Evolutionary conservation across 2,888 invertebrate species (phyloP), one percentile per base, ranked within the genome.

Genomic region (Eristalis pertinax): DNA sequence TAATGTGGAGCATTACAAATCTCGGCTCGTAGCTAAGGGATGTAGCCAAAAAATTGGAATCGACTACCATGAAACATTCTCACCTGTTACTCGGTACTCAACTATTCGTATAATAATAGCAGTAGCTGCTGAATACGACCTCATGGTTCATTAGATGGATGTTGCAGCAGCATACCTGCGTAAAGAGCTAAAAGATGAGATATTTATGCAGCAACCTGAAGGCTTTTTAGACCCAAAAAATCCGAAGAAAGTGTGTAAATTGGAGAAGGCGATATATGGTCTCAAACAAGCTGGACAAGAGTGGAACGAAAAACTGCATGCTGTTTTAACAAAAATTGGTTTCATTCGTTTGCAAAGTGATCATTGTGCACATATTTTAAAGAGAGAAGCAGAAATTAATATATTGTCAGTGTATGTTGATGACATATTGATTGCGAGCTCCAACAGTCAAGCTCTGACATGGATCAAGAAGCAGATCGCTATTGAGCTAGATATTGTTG

Each of bases 251-350:
- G 85, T 89, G 8, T 88, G 86, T 38, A 86, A 77, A 67, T 58
- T 89, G 10, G 63, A 64, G 2, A 88, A 86, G 62, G 67, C 76
- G 38, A 29, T 89, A 10, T 89, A 89, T 73, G 89, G 89, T 1
- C 56, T 89, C 2, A 89, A 89, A 41, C 86, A 89, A 69, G 73
- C 87, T 22, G 69, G 79, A 38, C 70, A 85, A n/a, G 60, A 70
- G n/a, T 88, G 88, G 88, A 84, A 84, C 50, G 11, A 75, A 41
- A 69, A 58, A 13, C 38, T 88, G 15, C 68, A 76, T 56, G 13
- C 43, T 22, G 72, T 50, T n/a, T 72, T 83, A 24, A 60, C 13
- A 13, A 43, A 69, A 22, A 24, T 64, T 2, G 78, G 82, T 4
- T 86, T 86, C 22, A 13, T 3, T 24, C 65, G 50, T 1, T 26